Conservation (phyloP, 1,140 invertebrate species). For the Galendromus occidentalis region DNA sequence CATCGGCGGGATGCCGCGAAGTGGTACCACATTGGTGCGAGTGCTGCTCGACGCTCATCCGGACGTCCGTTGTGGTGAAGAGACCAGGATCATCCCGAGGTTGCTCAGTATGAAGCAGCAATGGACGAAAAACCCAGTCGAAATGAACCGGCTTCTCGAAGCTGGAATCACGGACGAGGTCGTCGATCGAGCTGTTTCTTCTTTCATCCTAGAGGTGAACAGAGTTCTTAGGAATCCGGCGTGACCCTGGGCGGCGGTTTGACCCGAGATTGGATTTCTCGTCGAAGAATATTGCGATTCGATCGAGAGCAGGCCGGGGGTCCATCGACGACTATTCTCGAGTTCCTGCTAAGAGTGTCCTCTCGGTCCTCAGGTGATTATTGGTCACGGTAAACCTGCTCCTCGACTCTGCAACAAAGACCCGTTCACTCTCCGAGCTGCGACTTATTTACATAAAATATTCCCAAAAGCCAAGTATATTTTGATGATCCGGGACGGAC, state of each 20-base stretch:
- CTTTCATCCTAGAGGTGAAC: slow-evolving; percentile 68
- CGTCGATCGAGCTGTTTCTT: slow-evolving; percentile 78
- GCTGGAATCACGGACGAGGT: slow-evolving; percentile 78
- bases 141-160: slow-evolving; percentile 64
- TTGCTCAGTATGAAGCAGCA: slow-evolving; percentile 74
- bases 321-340: too few species aligned
- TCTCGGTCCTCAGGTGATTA: slow-evolving; percentile 44
- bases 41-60: slow-evolving; percentile 97
- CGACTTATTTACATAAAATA: slow-evolving; percentile 43
- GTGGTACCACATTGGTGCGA: slow-evolving; percentile 87
- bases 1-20: slow-evolving; percentile 87
- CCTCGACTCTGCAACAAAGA: slow-evolving; percentile 88
- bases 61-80: slow-evolving; percentile 91
- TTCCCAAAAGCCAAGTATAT: slow-evolving; percentile 73
- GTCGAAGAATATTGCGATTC: too few species aligned
- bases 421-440: slow-evolving; percentile 86
- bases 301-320: too few species aligned
- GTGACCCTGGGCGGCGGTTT: not conserved
- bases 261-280: too few species aligned
- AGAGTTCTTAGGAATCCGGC: not conserved
- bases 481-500: slow-evolving; percentile 91
- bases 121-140: slow-evolving; percentile 78
- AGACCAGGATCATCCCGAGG: slow-evolving; percentile 78
- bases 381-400: slow-evolving; percentile 80
- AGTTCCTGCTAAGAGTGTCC: too few species aligned